Percentiles rank a stretch among this genome's conserved stretches.
phyloP scores from a whole-genome alignment of 2,113 vertebrate genomes.

The Stigmatopora nigra region DNA sequence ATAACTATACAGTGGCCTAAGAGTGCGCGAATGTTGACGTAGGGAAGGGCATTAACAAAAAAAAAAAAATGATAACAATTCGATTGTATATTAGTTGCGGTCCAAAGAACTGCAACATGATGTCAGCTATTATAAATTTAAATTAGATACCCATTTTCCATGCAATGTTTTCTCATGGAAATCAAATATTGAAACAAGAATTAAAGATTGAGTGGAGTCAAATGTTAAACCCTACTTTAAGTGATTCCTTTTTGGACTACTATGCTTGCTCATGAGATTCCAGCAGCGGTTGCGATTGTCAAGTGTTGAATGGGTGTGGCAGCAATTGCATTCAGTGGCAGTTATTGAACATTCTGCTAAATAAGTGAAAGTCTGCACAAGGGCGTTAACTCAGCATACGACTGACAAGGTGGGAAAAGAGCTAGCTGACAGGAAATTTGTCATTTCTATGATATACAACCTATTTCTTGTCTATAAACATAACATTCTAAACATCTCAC shows the following conservation, averaged over 20 bases:
- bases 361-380: conserved; percentile 29
- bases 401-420: not conserved
- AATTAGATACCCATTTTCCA: not conserved
- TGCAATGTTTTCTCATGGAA: not conserved
- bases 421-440: not conserved
- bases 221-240: not conserved
- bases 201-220: not conserved
- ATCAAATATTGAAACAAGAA: not conserved
- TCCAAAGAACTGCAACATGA: not conserved
- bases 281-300: not conserved
- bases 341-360: conserved; percentile 27
- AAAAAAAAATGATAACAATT: not conserved
- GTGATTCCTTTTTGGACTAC: not conserved
- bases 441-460: not conserved
- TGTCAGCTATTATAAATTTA: not conserved
- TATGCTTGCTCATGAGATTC: conserved; percentile 10
- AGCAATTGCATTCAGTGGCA: not conserved
- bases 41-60: not conserved
- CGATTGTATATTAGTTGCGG: not conserved
- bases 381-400: conserved; percentile 26
- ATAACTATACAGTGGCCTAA: not conserved
- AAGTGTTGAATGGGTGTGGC: not conserved
- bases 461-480: not conserved
- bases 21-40: not conserved
- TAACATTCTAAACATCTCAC: not conserved